Evolutionary conservation across 2,888 invertebrate species (phyloP), one percentile per base, ranked within the genome.

Genomic region (Pheosia tremula): DNA sequence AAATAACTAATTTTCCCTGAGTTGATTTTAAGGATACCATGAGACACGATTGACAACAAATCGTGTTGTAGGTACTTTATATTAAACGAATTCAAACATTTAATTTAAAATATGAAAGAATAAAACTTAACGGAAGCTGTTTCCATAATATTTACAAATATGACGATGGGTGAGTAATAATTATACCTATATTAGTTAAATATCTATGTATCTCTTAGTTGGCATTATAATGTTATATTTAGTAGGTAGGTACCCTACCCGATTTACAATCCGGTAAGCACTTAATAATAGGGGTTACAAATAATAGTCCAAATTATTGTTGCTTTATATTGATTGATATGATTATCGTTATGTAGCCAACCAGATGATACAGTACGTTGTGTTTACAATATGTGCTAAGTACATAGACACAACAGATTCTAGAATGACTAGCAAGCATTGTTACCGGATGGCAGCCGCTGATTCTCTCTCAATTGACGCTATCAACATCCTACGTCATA

Each of bases 161-260:
- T 91, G 89, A 91, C 90, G 49, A 86, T 84, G 78, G 92, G 92
- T 92, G 71, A 91, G 91, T 82, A 41, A 24, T 24, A 24, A n/a
- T 50, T 36, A 9, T 43, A 43, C 9, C 43, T 8, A 43, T 43
- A 4, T 43, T 9, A 43, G 8, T 43, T 43, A 9, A 24, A 2
- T 24, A 24, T 24, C 24, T 24, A 24, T 24, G 24, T 24, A 24
- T 24, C 24, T 24, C 24, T 24, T 24, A 24, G 24, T 24, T 24
- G 24, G 24, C 24, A 24, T 24, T 24, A 24, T 24, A 24, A 24
- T 49, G 5, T 49, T 49, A n/a, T 49, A 41, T 41, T 8, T 7
- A 41, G 41, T 41, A 41, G 3, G 41, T 8, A 41, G 41, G 41
- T 41, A 41, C 24, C 24, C 24, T 24, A 24, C 24, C 24, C 24